A percentile compares a stretch with the other conserved stretches of the same genome.
phyloP scores from a whole-genome alignment of 2,888 invertebrate genomes.

The Onchidella celtica region DNA sequence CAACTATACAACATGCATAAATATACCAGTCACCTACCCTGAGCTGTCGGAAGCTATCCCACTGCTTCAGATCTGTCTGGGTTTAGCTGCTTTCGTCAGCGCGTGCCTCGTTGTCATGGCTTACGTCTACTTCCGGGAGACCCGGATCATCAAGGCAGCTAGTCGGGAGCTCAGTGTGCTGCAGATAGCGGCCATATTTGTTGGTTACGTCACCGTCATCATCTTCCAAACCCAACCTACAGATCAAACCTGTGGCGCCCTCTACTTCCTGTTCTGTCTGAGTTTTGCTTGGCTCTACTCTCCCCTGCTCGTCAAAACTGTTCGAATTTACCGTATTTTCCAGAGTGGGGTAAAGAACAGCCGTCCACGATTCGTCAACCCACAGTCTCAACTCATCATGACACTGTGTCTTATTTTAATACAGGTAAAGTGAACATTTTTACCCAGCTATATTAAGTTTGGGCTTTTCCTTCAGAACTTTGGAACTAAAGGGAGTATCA shows the following conservation, averaged over 20 bases:
- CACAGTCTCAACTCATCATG: slow-evolving; percentile 55
- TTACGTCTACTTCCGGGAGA: slow-evolving; percentile 49
- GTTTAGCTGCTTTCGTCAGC: slow-evolving; percentile 24
- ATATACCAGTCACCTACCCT: slow-evolving; percentile 32
- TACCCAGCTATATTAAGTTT: too few relatives aligned
- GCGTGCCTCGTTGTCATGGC: slow-evolving; percentile 24
- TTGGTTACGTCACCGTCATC: slow-evolving; percentile 63
- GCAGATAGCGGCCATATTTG: slow-evolving; percentile 63
- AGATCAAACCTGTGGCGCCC: slow-evolving; percentile 41
- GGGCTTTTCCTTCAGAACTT: too few relatives aligned
- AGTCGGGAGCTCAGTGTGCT: slow-evolving; percentile 67
- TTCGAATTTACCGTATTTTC: slow-evolving; percentile 67
- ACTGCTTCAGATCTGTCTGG: slow-evolving; percentile 16
- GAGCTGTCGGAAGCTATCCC: slow-evolving; percentile 20
- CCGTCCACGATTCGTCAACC: slow-evolving; percentile 55
- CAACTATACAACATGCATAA: slow-evolving; percentile 38
- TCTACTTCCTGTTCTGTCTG: slow-evolving; percentile 53
- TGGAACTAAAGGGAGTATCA: too few relatives aligned
- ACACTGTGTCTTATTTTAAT: slow-evolving; percentile 41
- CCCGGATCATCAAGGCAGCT: slow-evolving; percentile 69
- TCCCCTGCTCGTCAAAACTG: slow-evolving; percentile 63
- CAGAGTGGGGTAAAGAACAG: slow-evolving; percentile 52
- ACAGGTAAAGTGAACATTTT: too few relatives aligned
- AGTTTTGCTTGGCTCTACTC: too few relatives aligned
- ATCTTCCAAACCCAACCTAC: slow-evolving; percentile 59